These are phyloP conservation scores for Cephus sareptanus DNA, from an alignment of 2,888 invertebrate species.

Conservation along the genomic window DNA sequence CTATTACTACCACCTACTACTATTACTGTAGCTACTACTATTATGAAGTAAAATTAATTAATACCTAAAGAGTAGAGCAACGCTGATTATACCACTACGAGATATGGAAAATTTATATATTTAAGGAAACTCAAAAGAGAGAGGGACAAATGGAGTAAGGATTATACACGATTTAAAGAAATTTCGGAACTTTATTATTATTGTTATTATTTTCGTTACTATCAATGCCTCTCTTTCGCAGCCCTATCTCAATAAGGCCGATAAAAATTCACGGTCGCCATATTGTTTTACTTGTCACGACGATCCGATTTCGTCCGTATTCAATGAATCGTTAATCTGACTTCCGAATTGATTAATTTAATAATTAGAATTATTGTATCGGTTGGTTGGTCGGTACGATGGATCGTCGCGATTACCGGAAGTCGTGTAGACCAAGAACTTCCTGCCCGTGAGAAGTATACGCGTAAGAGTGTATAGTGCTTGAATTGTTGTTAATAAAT, in stretches of 20 bases:
- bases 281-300: neutral
- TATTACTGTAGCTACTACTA: neutral
- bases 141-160: neutral
- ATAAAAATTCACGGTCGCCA: neutral
- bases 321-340: neutral
- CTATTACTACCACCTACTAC: conserved; percentile 5
- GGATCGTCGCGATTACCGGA: neutral
- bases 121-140: neutral
- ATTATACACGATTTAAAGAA: neutral
- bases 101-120: neutral
- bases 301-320: neutral
- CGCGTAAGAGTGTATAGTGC: neutral
- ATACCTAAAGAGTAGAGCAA: conserved; percentile 6
- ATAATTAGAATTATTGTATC: neutral
- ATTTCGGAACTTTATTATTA: neutral
- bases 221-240: neutral
- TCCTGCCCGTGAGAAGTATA: neutral
- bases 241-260: neutral
- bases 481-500: neutral
- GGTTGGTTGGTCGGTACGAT: neutral
- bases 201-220: neutral
- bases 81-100: conserved; percentile 15
- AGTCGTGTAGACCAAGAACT: neutral
- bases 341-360: neutral
- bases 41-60: neutral